These are phyloP conservation scores for Accipiter cooperii DNA, from an alignment of 2,113 vertebrate species.

Conservation along the genomic window DNA sequence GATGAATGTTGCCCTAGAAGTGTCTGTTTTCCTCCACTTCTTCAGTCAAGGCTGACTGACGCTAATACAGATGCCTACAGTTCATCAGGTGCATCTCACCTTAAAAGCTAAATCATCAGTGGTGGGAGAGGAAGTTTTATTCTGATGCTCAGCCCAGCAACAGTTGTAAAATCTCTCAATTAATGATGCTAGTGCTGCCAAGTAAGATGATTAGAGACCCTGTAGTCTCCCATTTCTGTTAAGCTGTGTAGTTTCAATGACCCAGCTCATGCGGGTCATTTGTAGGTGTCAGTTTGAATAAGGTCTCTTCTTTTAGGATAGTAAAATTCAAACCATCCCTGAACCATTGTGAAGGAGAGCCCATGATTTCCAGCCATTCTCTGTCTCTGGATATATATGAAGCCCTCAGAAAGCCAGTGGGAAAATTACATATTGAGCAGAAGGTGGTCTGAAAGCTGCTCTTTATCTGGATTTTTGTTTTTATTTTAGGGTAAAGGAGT, in stretches of 20 bases:
- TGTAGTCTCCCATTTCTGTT: neutral
- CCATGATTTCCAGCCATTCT: neutral
- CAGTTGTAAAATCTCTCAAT: neutral
- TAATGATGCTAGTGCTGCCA: neutral
- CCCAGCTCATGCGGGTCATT: neutral
- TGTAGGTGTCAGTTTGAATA: neutral
- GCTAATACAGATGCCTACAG: neutral
- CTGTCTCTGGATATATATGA: neutral
- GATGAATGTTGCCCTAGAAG: neutral
- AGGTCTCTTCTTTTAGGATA: neutral
- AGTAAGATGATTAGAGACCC: neutral
- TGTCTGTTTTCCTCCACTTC: neutral
- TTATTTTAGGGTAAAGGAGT: conserved; percentile 84
- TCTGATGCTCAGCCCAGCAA: neutral
- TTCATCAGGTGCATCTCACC: neutral
- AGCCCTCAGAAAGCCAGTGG: neutral
- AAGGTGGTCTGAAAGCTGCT: neutral
- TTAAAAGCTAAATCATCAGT: neutral
- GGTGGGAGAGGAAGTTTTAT: neutral
- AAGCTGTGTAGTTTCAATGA: neutral
- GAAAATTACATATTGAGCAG: neutral
- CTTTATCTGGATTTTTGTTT: neutral
- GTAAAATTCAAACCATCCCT: neutral
- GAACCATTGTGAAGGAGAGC: neutral
- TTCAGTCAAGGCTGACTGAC: neutral